phyloP scores from a whole-genome alignment of 2,888 invertebrate species.

The Steinernema carpocapsae region DNA sequence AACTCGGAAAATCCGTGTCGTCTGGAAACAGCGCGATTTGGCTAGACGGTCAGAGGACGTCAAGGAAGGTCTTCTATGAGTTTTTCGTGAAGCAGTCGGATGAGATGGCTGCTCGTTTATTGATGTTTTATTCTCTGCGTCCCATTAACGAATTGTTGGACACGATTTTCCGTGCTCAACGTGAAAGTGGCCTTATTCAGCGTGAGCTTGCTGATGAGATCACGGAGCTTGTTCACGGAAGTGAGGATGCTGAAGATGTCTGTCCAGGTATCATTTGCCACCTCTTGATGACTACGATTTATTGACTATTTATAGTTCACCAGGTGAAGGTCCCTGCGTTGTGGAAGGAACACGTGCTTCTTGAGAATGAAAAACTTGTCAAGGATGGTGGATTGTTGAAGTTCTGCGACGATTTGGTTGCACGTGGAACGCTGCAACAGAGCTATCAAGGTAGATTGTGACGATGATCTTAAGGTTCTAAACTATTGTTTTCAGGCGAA shows the following conservation, averaged over 20 bases:
- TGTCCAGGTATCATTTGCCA: background rate
- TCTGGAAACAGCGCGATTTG: slow-evolving; percentile 40
- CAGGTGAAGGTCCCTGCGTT: background rate
- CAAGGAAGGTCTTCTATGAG: slow-evolving; percentile 88
- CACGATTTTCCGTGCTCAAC: background rate
- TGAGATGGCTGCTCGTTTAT: slow-evolving; percentile 80
- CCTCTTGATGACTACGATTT: background rate
- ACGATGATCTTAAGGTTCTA: no score
- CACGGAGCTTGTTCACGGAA: slow-evolving; percentile 3
- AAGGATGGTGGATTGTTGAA: no score
- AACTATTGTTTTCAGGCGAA: no score
- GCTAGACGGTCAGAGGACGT: slow-evolving; percentile 77
- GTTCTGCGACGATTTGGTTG: no score
- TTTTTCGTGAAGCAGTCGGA: slow-evolving; percentile 83
- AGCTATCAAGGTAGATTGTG: no score
- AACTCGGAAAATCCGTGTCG: slow-evolving; percentile 81
- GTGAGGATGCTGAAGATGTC: background rate
- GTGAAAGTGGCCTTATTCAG: background rate
- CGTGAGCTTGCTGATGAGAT: background rate
- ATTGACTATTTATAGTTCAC: background rate
- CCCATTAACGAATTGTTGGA: background rate
- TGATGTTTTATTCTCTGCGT: slow-evolving; percentile 77
- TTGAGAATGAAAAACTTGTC: no score
- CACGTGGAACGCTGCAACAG: no score
- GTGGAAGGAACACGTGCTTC: background rate